Evolutionary conservation across 2,888 invertebrate genomes (phyloP), one percentile per base, ranked within the genome.

Genomic region (Thelaira solivaga): DNA sequence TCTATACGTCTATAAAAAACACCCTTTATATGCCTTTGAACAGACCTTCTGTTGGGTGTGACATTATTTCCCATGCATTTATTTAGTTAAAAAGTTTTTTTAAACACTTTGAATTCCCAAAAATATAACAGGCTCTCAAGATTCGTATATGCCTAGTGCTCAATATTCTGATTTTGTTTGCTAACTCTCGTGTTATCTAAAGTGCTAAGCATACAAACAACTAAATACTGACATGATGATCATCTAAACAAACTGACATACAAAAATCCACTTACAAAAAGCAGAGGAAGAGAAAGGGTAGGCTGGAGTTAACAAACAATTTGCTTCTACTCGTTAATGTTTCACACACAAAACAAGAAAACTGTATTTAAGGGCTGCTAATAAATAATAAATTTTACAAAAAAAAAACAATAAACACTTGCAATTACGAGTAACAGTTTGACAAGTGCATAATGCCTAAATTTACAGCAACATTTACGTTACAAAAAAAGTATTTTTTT

Each of bases 321-420:
- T 0, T 41, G 24, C 39, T 47, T 49, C 13, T 20, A 22, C 13
- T 57, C n/a, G 1, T 55, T n/a, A 20, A 26, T 26, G 49, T 61
- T 51, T 18, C 16, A 26, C 11, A 10, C 16, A 22, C 4, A 4
- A 16, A 71, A 22, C 13, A 13, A 22, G 5, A 51, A 43, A 59
- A 29, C 64, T 73, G 53, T 45, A 47, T 64, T 74, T 78, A 78
- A 78, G 78, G 78, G 78, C 78, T 78, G 76, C 76, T 80, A 80
- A 80, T 80, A 80, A 80, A 76, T 80, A 80, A 80, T 76, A 80
- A 80, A 80, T 80, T 69, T 64, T 47, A 41, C 34, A 64, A 76
- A 71, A 69, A 59, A 71, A 65, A n/a, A n/a, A n/a, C n/a, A n/a
- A n/a, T n/a, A n/a, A 79, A 79, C 76, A 79, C 75, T 76, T 73